Conservation (phyloP, 1,140 invertebrate genomes). For the Trichonephila clavata region DNA sequence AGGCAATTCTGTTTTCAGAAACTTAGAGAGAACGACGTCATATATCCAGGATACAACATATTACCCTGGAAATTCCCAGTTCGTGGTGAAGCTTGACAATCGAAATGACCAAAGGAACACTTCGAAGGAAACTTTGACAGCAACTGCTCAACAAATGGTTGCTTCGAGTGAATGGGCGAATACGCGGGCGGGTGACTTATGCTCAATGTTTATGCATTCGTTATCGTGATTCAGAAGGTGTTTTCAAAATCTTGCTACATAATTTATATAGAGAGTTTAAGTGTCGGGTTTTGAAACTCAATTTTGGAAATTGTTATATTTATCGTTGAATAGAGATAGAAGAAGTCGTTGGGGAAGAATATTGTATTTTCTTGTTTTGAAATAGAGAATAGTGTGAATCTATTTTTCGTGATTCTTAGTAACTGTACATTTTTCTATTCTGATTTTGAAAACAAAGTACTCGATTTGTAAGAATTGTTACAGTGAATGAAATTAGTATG, state of each 20-base stretch:
- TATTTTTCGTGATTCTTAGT: no score
- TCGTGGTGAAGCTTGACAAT: background rate
- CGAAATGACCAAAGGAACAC: background rate
- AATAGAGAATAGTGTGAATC: no score
- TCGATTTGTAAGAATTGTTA: no score
- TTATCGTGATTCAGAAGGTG: background rate
- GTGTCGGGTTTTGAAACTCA: background rate
- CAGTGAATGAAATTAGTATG: no score
- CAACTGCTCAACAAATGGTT: constrained; percentile 5
- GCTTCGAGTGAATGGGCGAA: background rate
- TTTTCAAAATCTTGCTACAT: background rate
- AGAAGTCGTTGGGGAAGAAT: background rate
- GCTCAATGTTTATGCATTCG: constrained; percentile 15
- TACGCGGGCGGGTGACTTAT: background rate
- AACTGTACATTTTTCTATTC: no score
- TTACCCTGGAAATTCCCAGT: background rate
- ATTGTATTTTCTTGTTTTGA: background rate
- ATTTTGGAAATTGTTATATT: constrained; percentile 13
- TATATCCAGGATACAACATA: background rate
- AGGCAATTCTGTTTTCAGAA: background rate
- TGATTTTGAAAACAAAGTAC: no score
- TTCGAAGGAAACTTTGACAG: constrained; percentile 28
- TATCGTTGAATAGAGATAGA: background rate
- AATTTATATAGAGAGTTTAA: constrained; percentile 7
- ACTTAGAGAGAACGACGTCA: background rate